Evolutionary conservation across 23 tunicate species (phyloP), one percentile per base, ranked within the genome.

Genomic region (Styela clava): DNA sequence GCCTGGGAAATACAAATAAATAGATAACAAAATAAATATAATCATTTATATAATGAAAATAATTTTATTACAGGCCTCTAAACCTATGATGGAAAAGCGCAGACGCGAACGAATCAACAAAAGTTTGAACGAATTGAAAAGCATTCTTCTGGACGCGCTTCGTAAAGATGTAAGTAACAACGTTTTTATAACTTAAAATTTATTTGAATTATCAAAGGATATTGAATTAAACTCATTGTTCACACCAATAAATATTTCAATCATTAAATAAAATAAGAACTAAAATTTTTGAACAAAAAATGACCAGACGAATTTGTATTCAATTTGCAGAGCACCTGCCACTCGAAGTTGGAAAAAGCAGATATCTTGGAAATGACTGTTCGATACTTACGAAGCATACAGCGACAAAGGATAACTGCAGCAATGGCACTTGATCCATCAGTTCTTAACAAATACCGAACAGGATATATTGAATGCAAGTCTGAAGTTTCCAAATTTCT

Each of bases 331-430:
- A 93, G 98, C 68, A 91, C 99, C 16, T 96, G 97, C 31, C 96
- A 92, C 69, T 96, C 99, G 26, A 96, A 96, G 69, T 70, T 96
- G 70, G 99, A 96, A 81, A 96, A 96, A 69, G 99, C 99, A 28
- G 99, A 96, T 56, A 96, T 96, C n/a, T 52, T 96, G 70, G 99
- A 96, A 69, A 96, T 96, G 99, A 91, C 99, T 16, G 99, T 96
- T n/a, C 89, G 99, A 20, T 96, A 91, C 79, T 62, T 96, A 16
- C 84, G 86, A 7, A 74, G 89, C 51, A 88, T 93, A 0, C 98
- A 93, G 78, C 78, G 98, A 18, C 93, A 88, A 64, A 35, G 93
- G 69, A 69, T 93, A 44, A 74, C 64, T 68, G 81, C 99, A 16
- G 89, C 85, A 2, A 79, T 86, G 78, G 62, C 85, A 19, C 35